phyloP scores from a whole-genome alignment of 2,888 invertebrate species.

The Parapristionchus giblindavisi region DNA sequence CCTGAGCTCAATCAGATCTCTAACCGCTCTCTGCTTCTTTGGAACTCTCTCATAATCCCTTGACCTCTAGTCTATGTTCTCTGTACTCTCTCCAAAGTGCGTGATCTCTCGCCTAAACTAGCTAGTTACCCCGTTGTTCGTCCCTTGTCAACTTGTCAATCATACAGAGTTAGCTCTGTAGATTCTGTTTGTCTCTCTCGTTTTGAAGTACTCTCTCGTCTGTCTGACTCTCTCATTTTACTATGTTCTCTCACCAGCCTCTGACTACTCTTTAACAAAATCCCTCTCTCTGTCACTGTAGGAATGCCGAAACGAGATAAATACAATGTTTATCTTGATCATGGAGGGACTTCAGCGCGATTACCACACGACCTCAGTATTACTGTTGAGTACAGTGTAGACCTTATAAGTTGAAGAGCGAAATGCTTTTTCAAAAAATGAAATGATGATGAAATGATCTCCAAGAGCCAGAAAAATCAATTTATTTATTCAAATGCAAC shows the following conservation, averaged over 20 bases:
- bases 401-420: no score
- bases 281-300: conserved; percentile 1
- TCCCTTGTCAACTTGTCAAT: no score
- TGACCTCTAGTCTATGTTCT: conserved; percentile 1
- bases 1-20: background rate
- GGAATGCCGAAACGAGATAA: conserved; percentile 31
- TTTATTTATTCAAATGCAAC: no score
- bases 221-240: conserved; percentile 11
- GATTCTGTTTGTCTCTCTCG: background rate
- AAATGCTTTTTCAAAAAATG: no score
- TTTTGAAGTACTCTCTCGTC: background rate
- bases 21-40: background rate
- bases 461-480: no score
- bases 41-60: background rate
- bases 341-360: no score
- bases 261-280: conserved; percentile 29
- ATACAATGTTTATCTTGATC: conserved; percentile 15
- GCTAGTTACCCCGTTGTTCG: background rate
- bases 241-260: conserved; percentile 6
- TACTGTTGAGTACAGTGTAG: no score
- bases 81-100: background rate
- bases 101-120: background rate
- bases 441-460: no score
- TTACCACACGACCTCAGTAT: no score
- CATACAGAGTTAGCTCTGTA: no score